Conservation (phyloP, 1,140 invertebrate species). For the Drosophila pseudoananassae region DNA sequence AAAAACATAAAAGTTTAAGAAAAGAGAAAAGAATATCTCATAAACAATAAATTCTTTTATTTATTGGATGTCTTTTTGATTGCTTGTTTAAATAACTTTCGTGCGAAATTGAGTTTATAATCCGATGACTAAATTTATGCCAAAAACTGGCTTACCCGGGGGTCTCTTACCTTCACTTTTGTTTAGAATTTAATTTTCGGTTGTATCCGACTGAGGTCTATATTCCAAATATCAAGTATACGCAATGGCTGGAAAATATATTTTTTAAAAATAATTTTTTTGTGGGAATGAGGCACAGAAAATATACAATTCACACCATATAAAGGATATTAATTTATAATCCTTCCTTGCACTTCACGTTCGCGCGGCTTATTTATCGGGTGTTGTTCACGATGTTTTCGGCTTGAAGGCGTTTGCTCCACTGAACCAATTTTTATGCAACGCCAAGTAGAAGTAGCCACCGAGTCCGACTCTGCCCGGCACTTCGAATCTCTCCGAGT, state of each 20-base stretch:
- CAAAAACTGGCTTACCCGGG: constrained; percentile 17
- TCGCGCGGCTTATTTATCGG: constrained; percentile 34
- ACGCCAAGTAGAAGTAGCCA: constrained; percentile 65
- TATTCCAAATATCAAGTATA: constrained; percentile 21
- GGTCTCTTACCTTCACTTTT: constrained; percentile 44
- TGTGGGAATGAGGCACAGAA: constrained; percentile 1
- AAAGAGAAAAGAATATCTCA: background rate
- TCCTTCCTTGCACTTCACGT: constrained; percentile 62
- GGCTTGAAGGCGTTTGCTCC: constrained; percentile 80
- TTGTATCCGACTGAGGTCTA: constrained; percentile 29
- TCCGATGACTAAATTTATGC: constrained; percentile 17
- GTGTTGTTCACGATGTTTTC: constrained; percentile 54
- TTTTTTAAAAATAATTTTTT: background rate
- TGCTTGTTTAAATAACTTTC: constrained; percentile 14
- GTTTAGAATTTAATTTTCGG: constrained; percentile 20
- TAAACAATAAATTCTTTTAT: constrained; percentile 14
- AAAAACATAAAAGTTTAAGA: constrained; percentile 10
- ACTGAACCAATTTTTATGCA: constrained; percentile 83
- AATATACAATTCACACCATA: constrained; percentile 2
- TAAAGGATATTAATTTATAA: constrained; percentile 24
- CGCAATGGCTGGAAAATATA: constrained; percentile 13
- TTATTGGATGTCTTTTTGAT: constrained; percentile 15
- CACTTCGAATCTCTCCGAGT: constrained; percentile 15
- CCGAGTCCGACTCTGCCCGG: constrained; percentile 14
- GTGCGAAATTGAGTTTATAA: constrained; percentile 13